phyloP scores from a whole-genome alignment of 2,797 vertebrate species.

The Austrolebias charrua region DNA sequence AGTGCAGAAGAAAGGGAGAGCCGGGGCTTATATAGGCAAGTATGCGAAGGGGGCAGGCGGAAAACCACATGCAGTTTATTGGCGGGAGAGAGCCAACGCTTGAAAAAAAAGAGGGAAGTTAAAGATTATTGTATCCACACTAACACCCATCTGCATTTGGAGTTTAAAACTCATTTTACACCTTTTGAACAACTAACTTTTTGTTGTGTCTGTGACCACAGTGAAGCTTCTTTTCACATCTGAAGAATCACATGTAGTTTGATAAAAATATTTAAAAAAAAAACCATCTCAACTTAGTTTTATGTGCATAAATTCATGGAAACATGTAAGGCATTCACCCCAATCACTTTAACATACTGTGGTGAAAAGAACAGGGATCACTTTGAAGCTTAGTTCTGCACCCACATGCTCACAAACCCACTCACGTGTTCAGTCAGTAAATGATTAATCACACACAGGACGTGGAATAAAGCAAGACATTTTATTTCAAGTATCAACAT shows the following conservation, averaged over 20 bases:
- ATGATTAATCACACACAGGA: background rate
- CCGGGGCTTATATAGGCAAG: conserved; percentile 68
- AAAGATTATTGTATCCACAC: conserved; percentile 5
- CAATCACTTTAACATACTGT: too few species aligned
- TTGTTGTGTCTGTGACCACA: too few species aligned
- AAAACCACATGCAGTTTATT: conserved; percentile 62
- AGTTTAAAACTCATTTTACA: too few species aligned
- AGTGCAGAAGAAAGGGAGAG: conserved; percentile 62
- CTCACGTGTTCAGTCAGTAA: background rate
- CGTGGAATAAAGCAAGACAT: background rate
- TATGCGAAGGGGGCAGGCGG: conserved; percentile 61
- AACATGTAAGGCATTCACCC: too few species aligned
- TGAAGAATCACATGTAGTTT: too few species aligned
- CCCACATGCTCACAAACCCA: background rate
- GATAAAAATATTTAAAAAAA: too few species aligned
- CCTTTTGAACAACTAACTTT: too few species aligned
- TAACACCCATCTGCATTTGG: background rate
- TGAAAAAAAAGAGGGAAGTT: conserved; percentile 44
- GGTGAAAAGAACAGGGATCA: too few species aligned
- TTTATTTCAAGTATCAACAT: conserved; percentile 24
- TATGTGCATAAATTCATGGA: too few species aligned
- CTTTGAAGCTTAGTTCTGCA: too few species aligned
- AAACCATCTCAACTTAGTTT: too few species aligned
- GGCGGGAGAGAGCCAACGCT: conserved; percentile 48
- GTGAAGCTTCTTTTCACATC: too few species aligned